Conservation (phyloP, 2,797 vertebrate genomes). For the Chaetophractus vellerosus region DNA sequence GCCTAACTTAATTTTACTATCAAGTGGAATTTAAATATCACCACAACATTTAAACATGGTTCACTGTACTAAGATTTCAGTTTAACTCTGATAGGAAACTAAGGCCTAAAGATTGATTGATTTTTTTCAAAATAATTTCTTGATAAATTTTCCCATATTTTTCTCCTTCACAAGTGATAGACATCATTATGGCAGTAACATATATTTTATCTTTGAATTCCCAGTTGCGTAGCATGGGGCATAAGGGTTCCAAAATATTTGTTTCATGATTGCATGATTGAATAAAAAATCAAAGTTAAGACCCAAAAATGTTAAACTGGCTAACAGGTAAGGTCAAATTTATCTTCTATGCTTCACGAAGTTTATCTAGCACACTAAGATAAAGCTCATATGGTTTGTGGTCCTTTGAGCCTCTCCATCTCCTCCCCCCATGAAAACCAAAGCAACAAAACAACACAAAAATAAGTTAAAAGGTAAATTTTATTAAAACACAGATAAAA, state of each 20-base stretch:
- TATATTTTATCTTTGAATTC: not conserved
- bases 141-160: not conserved
- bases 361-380: not conserved
- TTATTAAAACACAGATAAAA: not conserved
- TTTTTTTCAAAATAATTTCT: not conserved
- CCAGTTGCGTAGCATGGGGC: not conserved
- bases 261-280: not conserved
- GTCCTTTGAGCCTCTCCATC: not conserved
- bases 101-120: not conserved
- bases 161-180: not conserved
- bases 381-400: not conserved
- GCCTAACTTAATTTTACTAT: not conserved
- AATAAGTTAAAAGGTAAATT: not conserved
- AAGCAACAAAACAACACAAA: not conserved
- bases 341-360: not conserved
- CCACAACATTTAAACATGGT: not conserved
- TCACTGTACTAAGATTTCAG: not conserved
- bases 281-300: not conserved
- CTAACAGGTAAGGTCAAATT: not conserved
- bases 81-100: not conserved
- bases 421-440: rapidly evolving
- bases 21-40: not conserved
- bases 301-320: not conserved
- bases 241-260: not conserved
- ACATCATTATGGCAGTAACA: not conserved